Conservation (phyloP, 2,113 vertebrate genomes). For the Paramisgurnus dabryanus region DNA sequence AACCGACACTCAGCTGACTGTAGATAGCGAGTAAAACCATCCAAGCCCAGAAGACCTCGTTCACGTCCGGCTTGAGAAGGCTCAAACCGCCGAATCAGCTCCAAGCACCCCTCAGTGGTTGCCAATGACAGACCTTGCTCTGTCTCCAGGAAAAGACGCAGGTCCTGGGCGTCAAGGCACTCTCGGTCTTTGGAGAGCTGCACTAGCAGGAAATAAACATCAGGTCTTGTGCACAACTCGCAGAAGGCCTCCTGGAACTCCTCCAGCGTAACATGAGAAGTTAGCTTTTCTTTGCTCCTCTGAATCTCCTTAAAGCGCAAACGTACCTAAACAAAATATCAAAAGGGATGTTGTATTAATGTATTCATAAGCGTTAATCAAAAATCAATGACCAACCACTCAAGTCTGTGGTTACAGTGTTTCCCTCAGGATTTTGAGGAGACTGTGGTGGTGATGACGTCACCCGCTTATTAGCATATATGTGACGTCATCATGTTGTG, state of each 20-base stretch:
- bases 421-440: no score
- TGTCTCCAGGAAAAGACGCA: slow-evolving; percentile 92
- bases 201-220: slow-evolving; percentile 95
- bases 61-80: slow-evolving; percentile 86
- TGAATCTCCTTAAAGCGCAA: slow-evolving; percentile 97
- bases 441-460: no score
- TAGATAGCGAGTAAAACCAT: slow-evolving; percentile 93
- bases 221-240: slow-evolving; percentile 93
- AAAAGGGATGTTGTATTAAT: background rate
- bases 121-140: slow-evolving; percentile 91
- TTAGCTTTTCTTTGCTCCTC: slow-evolving; percentile 95
- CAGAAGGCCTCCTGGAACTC: slow-evolving; percentile 95
- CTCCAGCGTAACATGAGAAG: slow-evolving; percentile 90
- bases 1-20: slow-evolving; percentile 93
- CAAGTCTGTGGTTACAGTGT: no score
- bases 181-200: slow-evolving; percentile 98
- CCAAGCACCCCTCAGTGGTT: slow-evolving; percentile 89
- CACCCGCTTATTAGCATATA: no score
- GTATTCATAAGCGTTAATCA: background rate
- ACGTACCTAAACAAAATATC: slow-evolving; percentile 68
- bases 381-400: background rate
- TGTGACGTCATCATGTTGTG: no score
- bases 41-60: slow-evolving; percentile 88
- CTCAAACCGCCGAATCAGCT: slow-evolving; percentile 88
- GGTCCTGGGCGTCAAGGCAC: slow-evolving; percentile 91